phyloP scores from a whole-genome alignment of 2,797 vertebrate genomes.

The Ptychadena robeensis region DNA sequence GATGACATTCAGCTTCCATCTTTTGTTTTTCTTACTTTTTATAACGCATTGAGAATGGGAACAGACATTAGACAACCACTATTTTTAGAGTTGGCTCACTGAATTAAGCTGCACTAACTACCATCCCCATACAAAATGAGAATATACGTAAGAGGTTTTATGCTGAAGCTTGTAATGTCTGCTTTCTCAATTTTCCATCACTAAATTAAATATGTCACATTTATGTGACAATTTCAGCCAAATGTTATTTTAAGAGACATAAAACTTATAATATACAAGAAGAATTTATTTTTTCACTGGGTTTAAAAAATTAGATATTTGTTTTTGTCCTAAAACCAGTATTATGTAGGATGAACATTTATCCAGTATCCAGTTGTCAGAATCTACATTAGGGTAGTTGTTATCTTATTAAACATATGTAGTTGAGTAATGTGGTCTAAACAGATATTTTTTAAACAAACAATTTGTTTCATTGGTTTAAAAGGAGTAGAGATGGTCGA shows the following conservation, averaged over 20 bases:
- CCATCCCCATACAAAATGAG: constrained; percentile 67
- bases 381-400: background rate
- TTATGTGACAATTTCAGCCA: constrained; percentile 14
- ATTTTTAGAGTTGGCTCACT: constrained; percentile 74
- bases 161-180: constrained; percentile 22
- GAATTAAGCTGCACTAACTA: constrained; percentile 71
- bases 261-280: background rate
- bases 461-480: too few species aligned
- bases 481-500: too few species aligned
- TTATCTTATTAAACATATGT: too few species aligned
- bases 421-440: too few species aligned
- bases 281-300: too few species aligned
- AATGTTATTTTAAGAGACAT: constrained; percentile 20
- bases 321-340: background rate
- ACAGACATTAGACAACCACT: constrained; percentile 62
- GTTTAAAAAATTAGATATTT: background rate
- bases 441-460: too few species aligned
- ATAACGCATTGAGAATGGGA: constrained; percentile 71
- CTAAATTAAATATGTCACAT: constrained; percentile 17
- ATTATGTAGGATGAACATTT: background rate
- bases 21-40: constrained; percentile 66
- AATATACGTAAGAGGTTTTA: constrained; percentile 20
- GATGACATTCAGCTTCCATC: constrained; percentile 69
- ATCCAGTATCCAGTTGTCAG: background rate
- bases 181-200: constrained; percentile 15